phyloP scores from a whole-genome alignment of 2,888 invertebrate genomes.

The Drosophila birchii region DNA sequence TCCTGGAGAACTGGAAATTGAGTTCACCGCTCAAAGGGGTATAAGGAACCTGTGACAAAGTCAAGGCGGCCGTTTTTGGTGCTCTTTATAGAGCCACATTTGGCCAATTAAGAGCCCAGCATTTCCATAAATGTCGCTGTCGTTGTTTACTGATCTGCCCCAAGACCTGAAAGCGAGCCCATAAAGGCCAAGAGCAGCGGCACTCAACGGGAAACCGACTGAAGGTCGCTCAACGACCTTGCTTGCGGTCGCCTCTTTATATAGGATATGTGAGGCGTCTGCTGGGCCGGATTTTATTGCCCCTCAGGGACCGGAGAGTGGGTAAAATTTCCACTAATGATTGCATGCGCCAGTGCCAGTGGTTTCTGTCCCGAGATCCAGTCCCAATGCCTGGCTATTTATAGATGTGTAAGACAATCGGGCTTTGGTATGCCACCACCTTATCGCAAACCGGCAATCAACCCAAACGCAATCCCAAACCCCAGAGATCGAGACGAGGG shows the following conservation, averaged over 20 bases:
- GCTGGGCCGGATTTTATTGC: constrained; percentile 69
- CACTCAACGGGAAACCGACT: constrained; percentile 38
- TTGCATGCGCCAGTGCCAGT: constrained; percentile 72
- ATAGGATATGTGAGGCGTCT: constrained; percentile 59
- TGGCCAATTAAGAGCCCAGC: constrained; percentile 71
- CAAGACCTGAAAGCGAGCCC: constrained; percentile 36
- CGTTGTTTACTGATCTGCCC: constrained; percentile 68
- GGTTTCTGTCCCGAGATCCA: constrained; percentile 13
- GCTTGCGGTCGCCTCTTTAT: constrained; percentile 71
- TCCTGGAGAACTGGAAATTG: constrained; percentile 25
- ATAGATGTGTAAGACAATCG: constrained; percentile 68
- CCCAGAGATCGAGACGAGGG: constrained; percentile 15
- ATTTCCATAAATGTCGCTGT: constrained; percentile 47
- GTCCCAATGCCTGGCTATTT: constrained; percentile 56
- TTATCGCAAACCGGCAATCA: constrained; percentile 74
- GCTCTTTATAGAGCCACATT: constrained; percentile 63
- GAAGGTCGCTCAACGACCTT: constrained; percentile 83
- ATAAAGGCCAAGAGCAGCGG: constrained; percentile 35
- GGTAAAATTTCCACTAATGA: constrained; percentile 69
- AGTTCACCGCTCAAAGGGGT: neutral
- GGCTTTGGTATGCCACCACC: constrained; percentile 72
- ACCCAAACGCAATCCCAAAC: constrained; percentile 22
- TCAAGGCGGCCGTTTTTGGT: constrained; percentile 40
- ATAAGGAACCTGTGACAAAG: constrained; percentile 41
- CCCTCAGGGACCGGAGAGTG: constrained; percentile 55